phyloP scores from a whole-genome alignment of 2,797 vertebrate species.

The Agapornis canus region DNA sequence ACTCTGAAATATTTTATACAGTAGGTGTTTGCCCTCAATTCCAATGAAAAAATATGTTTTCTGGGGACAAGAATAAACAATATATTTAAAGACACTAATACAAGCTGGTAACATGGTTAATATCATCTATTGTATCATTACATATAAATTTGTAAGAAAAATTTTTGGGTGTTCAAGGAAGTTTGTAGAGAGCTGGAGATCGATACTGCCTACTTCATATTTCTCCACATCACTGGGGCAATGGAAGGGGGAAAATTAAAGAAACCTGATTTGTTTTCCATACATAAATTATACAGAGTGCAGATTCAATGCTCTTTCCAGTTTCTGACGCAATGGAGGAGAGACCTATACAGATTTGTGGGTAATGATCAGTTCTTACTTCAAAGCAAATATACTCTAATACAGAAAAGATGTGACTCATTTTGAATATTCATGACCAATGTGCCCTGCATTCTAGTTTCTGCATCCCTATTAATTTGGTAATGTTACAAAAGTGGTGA shows the following conservation, averaged over 20 bases:
- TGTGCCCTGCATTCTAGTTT: not conserved
- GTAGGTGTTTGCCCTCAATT: slow-evolving; percentile 8
- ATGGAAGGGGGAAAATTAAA: not conserved
- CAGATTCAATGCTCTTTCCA: not conserved
- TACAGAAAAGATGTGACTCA: not conserved
- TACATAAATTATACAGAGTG: not conserved
- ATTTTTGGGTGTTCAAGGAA: not conserved
- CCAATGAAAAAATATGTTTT: not conserved
- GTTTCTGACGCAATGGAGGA: not conserved
- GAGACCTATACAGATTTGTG: not conserved
- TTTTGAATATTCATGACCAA: not conserved
- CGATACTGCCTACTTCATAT: not conserved
- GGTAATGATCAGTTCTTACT: not conserved
- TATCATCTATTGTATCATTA: not conserved
- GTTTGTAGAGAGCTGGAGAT: not conserved
- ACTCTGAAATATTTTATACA: slow-evolving; percentile 19
- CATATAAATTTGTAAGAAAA: not conserved
- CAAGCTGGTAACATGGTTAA: not conserved
- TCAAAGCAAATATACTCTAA: not conserved
- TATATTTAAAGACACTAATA: not conserved
- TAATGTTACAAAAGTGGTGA: not conserved
- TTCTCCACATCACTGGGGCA: not conserved
- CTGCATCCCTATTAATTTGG: not conserved
- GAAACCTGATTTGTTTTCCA: not conserved
- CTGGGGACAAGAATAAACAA: not conserved